Conservation (phyloP, 2,797 vertebrate species). For the Chanos chanos region DNA sequence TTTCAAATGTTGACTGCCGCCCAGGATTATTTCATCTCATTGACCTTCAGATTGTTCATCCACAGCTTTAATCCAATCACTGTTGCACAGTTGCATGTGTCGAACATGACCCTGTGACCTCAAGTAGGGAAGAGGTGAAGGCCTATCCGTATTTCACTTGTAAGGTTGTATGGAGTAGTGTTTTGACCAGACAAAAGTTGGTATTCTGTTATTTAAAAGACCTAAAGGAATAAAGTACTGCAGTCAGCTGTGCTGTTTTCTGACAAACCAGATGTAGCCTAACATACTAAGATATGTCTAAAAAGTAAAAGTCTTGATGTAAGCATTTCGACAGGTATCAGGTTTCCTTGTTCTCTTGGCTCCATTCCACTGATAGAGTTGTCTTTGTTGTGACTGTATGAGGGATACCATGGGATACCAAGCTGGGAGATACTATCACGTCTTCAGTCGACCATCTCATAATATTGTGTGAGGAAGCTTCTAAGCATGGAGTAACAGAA, state of each 20-base stretch:
- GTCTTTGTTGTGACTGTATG: constrained; percentile 23
- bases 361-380: not conserved
- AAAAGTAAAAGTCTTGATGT: too few relatives aligned
- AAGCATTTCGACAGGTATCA: too few relatives aligned
- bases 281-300: too few relatives aligned
- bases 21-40: constrained; percentile 41
- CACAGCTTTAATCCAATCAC: constrained; percentile 27
- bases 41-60: constrained; percentile 39
- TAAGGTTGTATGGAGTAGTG: not conserved
- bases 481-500: not conserved
- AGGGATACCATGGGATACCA: constrained; percentile 10
- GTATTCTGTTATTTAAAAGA: not conserved
- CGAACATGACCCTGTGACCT: constrained; percentile 34
- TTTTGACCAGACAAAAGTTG: not conserved
- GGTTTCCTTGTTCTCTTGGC: constrained; percentile 1
- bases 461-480: not conserved
- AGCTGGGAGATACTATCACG: constrained; percentile 2
- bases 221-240: not conserved
- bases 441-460: constrained; percentile 7
- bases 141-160: constrained; percentile 2
- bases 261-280: too few relatives aligned
- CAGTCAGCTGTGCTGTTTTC: too few relatives aligned
- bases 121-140: constrained; percentile 12
- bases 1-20: constrained; percentile 18
- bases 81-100: constrained; percentile 11